Percentiles rank a stretch among this genome's conserved stretches.
Conservation (phyloP, 2,797 vertebrate genomes). For the Bufotes viridis region DNA sequence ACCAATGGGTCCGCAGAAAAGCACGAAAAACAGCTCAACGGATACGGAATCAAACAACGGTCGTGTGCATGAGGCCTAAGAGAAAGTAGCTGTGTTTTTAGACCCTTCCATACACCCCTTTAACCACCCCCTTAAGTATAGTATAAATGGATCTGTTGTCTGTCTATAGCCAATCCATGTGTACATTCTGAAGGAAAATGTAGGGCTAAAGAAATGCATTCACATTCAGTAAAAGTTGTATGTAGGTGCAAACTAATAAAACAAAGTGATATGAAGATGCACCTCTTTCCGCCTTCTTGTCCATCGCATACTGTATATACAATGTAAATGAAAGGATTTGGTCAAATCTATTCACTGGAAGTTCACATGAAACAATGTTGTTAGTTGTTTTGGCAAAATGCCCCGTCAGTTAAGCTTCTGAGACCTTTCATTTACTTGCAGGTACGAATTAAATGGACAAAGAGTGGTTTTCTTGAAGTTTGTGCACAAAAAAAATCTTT, state of each 20-base stretch:
- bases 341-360: not conserved
- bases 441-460: constrained; percentile 22
- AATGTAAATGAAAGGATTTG: not conserved
- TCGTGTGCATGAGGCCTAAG: no score
- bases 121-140: no score
- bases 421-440: not conserved
- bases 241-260: not conserved
- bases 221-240: not conserved
- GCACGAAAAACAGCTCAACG: no score
- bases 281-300: not conserved
- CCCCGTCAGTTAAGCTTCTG: not conserved
- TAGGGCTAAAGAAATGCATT: no score
- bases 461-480: constrained; percentile 10
- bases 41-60: no score
- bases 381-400: not conserved
- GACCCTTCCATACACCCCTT: no score
- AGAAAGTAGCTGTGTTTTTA: no score
- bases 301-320: not conserved
- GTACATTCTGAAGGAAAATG: no score
- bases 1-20: no score
- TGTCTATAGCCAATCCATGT: no score
- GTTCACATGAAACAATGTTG: not conserved
- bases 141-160: no score
- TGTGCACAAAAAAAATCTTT: not conserved
- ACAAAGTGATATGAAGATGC: not conserved